Conservation (phyloP, 2,113 vertebrate genomes). For the Pachypanchax playfairii region DNA sequence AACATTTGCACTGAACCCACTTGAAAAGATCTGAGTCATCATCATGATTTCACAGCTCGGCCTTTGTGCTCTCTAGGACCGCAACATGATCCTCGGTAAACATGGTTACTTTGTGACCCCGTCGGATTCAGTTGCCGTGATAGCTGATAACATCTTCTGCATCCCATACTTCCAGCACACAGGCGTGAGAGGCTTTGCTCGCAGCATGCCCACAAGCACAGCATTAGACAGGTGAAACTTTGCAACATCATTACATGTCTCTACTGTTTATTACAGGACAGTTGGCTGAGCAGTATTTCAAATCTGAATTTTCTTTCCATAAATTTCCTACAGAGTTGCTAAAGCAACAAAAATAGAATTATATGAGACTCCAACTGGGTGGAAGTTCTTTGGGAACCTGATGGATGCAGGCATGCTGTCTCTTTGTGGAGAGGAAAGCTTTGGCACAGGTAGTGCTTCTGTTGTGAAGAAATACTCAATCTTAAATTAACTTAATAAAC, state of each 20-base stretch:
- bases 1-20: no score
- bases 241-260: not conserved
- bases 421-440: slow-evolving; percentile 96
- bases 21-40: no score
- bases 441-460: slow-evolving; percentile 87
- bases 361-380: slow-evolving; percentile 95
- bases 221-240: slow-evolving; percentile 89
- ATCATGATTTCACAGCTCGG: slow-evolving; percentile 16
- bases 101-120: slow-evolving; percentile 94
- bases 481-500: no score
- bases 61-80: slow-evolving; percentile 80
- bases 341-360: slow-evolving; percentile 94
- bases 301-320: slow-evolving; percentile 9
- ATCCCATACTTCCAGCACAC: slow-evolving; percentile 97
- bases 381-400: slow-evolving; percentile 97
- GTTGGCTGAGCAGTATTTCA: not conserved
- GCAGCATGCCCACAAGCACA: slow-evolving; percentile 96
- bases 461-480: not conserved
- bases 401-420: slow-evolving; percentile 97
- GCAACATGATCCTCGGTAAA: slow-evolving; percentile 96
- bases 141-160: slow-evolving; percentile 95
- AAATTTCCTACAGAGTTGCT: slow-evolving; percentile 85
- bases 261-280: not conserved
- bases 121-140: slow-evolving; percentile 94
- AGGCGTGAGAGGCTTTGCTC: slow-evolving; percentile 91